Base-by-base conservation (phyloP, 2,797 vertebrate genomes). In the Myioborus miniatus region DNA sequence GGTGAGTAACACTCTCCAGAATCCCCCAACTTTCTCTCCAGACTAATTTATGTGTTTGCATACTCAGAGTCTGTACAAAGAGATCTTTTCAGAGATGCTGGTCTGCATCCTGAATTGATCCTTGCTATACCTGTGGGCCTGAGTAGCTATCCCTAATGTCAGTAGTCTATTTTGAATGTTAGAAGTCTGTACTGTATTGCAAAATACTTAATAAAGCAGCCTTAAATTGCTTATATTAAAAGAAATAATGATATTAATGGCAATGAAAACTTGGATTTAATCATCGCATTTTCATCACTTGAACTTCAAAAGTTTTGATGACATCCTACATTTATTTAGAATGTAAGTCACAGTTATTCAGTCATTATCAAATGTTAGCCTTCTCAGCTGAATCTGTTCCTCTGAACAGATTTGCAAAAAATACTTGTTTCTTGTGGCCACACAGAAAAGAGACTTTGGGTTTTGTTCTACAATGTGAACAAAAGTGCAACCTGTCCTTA, bases 281-380 rank as follows among this genome's bases (percentile, higher is more conserved):
- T 94, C 4, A 85, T 79, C 69, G 74, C 69, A 53, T 88, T 96
- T 92, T 85, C 24, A 52, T 95, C 24, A 94, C 56, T 86, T 83
- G 43, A 85, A 64, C 67, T 90, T 84, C 22, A 62, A 62, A 88
- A 76, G 32, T 65, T 92, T 91, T 94, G 79, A 87, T 97, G 94
- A 46, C 53, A 65, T 96, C 53, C 53, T 68, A 29, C 6, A 5
- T 94, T 97, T 95, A 68, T 93, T 96, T 93, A 90, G 71, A 72
- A 53, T 91, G 86, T 68, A 95, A 89, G 55, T 87, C 65, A 94
- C 85, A 94, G 89, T 91, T 94, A 70, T 93, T 95, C 71, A 37
- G 56, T 37, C 24, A 19, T 37, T 37, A 37, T 83, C 82, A 44
- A 43, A 76, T 65, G 74, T 95, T 93, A 77, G 21, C 71, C 41